Percentiles rank a stretch among this genome's conserved stretches.
Evolutionary conservation across 2,797 vertebrate genomes (phyloP).

Genomic region (Caiman crocodilus): DNA sequence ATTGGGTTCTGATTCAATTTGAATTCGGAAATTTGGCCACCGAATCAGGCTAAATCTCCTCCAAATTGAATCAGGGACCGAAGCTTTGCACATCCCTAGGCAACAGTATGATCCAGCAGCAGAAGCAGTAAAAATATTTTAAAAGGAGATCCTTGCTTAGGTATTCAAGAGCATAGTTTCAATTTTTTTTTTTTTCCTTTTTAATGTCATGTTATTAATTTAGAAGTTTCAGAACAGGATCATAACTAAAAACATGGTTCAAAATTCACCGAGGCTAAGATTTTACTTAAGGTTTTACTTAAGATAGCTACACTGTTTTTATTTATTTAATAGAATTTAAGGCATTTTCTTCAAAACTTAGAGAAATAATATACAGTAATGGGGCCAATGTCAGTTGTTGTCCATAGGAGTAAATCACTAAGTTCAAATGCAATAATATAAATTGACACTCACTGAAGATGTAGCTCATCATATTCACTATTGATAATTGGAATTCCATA

Average conservation of each 20-base stretch:
- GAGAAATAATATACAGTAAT: not conserved
- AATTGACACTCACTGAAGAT: not conserved
- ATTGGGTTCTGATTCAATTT: too few species aligned
- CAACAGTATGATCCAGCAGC: too few species aligned
- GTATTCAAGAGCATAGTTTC: not conserved
- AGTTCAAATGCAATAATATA: not conserved
- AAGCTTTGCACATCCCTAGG: too few species aligned
- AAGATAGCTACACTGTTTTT: not conserved
- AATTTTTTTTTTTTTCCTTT: not conserved
- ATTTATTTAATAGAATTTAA: not conserved
- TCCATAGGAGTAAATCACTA: not conserved
- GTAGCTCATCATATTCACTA: not conserved
- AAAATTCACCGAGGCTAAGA: not conserved
- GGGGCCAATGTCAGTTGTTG: not conserved
- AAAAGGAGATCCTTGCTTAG: too few species aligned
- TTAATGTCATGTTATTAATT: not conserved
- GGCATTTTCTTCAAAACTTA: not conserved
- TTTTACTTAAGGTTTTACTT: not conserved
- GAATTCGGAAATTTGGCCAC: too few species aligned
- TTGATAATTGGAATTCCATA: not conserved
- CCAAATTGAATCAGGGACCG: too few species aligned
- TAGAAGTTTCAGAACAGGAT: too few species aligned
- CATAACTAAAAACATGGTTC: not conserved
- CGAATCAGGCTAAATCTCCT: too few species aligned
- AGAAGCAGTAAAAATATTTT: too few species aligned